phyloP scores from a whole-genome alignment of 2,888 invertebrate genomes.

The Sclerodermus sp. region DNA sequence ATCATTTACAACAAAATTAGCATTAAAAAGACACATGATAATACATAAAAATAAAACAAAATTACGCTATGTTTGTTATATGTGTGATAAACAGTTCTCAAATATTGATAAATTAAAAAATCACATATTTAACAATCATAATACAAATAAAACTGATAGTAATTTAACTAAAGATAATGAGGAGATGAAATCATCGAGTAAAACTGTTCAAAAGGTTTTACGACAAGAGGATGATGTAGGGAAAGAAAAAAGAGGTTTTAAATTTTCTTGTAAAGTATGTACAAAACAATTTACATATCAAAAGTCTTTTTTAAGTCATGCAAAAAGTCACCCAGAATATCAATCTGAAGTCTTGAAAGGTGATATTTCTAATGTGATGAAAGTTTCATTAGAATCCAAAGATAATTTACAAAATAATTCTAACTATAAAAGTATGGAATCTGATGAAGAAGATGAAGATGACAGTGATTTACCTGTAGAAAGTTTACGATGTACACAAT shows the following conservation, averaged over 20 bases:
- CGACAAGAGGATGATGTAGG: background rate
- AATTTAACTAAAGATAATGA: constrained; percentile 11
- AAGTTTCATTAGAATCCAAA: constrained; percentile 7
- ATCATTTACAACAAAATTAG: constrained; percentile 36
- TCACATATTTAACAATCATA: constrained; percentile 34
- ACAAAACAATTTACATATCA: constrained; percentile 46
- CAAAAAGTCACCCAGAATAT: constrained; percentile 42
- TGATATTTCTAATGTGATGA: constrained; percentile 14
- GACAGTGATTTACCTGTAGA: constrained; percentile 37
- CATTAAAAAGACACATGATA: constrained; percentile 38
- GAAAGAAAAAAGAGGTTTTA: constrained; percentile 29
- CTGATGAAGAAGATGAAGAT: constrained; percentile 28
- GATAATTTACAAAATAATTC: background rate
- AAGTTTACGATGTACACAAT: constrained; percentile 47
- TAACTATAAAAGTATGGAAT: background rate
- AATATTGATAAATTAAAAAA: constrained; percentile 36
- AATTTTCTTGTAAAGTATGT: constrained; percentile 45
- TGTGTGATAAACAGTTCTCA: constrained; percentile 44
- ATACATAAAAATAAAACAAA: constrained; percentile 40
- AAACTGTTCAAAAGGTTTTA: constrained; percentile 1
- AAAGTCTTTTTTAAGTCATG: constrained; percentile 44
- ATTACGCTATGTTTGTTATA: constrained; percentile 41
- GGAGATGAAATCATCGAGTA: constrained; percentile 16
- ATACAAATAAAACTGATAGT: constrained; percentile 11
- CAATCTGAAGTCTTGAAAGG: constrained; percentile 19